Evolutionary conservation across 2,888 invertebrate species (phyloP), one percentile per base, ranked within the genome.

Genomic region (Notodonta dromedarius): DNA sequence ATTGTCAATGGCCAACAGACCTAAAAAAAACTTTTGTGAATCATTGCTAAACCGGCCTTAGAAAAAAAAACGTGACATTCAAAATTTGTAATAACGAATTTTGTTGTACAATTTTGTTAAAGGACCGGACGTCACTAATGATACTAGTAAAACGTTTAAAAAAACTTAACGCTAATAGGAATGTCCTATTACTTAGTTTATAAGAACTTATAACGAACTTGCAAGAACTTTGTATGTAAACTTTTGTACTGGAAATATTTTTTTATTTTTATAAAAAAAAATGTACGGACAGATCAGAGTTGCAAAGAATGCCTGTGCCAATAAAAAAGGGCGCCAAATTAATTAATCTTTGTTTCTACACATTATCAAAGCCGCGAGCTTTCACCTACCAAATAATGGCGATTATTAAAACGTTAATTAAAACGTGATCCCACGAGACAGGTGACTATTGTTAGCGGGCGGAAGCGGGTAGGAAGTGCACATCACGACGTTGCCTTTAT

Each of bases 401-500:
- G 65, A 67, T 65, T 74, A 77, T 69, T 70, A 71, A 68, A 68
- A 66, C 65, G 65, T 66, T 65, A 73, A 77, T 69, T 70, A 71
- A 68, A 68, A 66, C 65, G 65, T 66, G 60, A 69, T 83, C 83
- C 77, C 83, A 83, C 82, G 83, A 56, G 56, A 76, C 68, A 67
- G 74, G 59, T 76, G 70, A 70, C 62, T 69, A 61, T 61, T 67
- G 61, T 78, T 75, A 73, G 76, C 73, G 67, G 58, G 76, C 81
- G 78, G 83, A 82, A 83, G 75, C 69, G 61, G 63, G 52, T 62
- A 71, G 77, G 79, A 81, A 82, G 77, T 71, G 70, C 76, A 71
- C 76, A 71, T 76, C 78, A 77, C 78, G 74, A 77, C 65, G 53
- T 24, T 53, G 62, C 66, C 66, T 56, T 71, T 62, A 71, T 80